phyloP scores from a whole-genome alignment of 2,888 invertebrate species.

The Caenorhabditis panamensis region DNA sequence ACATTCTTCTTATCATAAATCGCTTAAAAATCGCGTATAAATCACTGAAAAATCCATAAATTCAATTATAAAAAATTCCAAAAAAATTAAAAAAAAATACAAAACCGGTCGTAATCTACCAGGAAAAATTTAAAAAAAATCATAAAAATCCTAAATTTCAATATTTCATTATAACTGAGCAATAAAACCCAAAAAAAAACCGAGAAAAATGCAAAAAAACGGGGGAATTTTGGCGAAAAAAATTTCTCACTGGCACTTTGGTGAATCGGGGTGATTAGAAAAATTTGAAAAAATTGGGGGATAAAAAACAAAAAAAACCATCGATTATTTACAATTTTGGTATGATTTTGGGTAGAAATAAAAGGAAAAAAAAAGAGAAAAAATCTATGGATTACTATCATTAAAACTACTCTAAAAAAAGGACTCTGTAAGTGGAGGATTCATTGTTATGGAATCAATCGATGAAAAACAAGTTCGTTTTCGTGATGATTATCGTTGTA shows the following conservation, averaged over 20 bases:
- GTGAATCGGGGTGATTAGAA: no score
- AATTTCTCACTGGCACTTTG: no score
- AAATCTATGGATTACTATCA: not conserved
- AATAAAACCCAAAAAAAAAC: conserved; percentile 16
- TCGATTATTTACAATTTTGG: conserved; percentile 7
- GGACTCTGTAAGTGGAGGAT: no score
- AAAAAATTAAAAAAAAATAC: conserved; percentile 6
- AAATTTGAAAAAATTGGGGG: conserved; percentile 11
- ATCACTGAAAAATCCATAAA: conserved; percentile 1
- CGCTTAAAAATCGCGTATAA: not conserved
- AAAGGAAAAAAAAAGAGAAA: not conserved
- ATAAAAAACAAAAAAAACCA: conserved; percentile 9
- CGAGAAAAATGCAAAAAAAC: not conserved
- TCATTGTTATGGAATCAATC: no score
- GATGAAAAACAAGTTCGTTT: no score
- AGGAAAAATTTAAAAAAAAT: not conserved
- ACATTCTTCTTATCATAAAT: conserved; percentile 7
- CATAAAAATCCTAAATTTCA: not conserved
- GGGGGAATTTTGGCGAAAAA: not conserved
- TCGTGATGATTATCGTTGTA: conserved; percentile 40
- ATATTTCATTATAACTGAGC: conserved; percentile 31
- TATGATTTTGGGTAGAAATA: conserved; percentile 15
- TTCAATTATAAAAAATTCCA: not conserved
- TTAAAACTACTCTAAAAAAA: conserved; percentile 1
- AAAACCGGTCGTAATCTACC: not conserved